Conservation (phyloP, 2,888 invertebrate species). For the Rutpela maculata region DNA sequence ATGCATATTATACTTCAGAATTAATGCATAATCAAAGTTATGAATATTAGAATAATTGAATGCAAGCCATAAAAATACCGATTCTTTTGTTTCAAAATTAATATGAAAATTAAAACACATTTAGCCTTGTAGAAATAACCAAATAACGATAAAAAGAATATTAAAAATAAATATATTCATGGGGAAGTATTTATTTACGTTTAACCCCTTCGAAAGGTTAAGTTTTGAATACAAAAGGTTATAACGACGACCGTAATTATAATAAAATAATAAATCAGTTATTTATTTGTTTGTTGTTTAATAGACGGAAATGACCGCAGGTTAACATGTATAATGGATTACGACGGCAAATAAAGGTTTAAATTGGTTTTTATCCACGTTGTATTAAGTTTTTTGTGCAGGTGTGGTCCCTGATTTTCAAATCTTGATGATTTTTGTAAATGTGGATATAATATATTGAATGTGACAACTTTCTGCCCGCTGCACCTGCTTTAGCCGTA, state of each 20-base stretch:
- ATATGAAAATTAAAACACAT: conserved; percentile 36
- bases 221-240: conserved; percentile 34
- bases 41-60: conserved; percentile 32
- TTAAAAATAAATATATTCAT: conserved; percentile 44
- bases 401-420: conserved; percentile 26
- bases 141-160: conserved; percentile 22
- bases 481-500: not conserved
- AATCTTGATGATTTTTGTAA: conserved; percentile 11
- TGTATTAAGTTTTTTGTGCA: conserved; percentile 32
- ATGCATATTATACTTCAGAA: conserved; percentile 19
- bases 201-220: conserved; percentile 39
- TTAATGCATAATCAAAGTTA: conserved; percentile 30
- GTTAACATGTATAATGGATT: conserved; percentile 26
- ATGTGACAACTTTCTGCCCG: not conserved
- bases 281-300: conserved; percentile 22
- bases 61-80: conserved; percentile 34
- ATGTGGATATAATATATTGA: not conserved
- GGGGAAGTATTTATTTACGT: conserved; percentile 37
- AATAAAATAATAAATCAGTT: conserved; percentile 34
- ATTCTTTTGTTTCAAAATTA: conserved; percentile 40
- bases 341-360: conserved; percentile 1
- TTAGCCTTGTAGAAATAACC: conserved; percentile 30
- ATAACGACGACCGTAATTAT: conserved; percentile 5
- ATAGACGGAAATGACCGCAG: conserved; percentile 27
- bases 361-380: conserved; percentile 14